Base-by-base conservation (phyloP, 2,113 vertebrate species). In the Pyxicephalus adspersus region DNA sequence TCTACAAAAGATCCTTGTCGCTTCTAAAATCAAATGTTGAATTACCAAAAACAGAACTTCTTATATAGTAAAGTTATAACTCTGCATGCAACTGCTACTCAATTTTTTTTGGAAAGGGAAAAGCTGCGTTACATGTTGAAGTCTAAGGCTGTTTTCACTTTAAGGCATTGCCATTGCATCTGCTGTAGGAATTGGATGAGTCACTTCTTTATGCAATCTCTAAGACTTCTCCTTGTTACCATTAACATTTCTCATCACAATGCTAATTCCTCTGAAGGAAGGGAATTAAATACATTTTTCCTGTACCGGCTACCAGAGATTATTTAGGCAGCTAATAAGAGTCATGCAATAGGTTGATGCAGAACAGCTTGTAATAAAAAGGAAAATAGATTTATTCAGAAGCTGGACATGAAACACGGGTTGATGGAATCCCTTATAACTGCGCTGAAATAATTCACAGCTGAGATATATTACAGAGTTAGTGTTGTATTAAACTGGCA, bases 291-390 rank as follows among this genome's bases (percentile, higher is more conserved):
- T 25, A 61, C 6, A 61, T 26, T 23, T 26, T 23, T 61, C n/a
- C 58, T 61, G 25, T 25, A 26, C 22, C 4, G 58, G 25, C 58
- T 61, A 25, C 58, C 26, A 23, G 52, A 17, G 70, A 31, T 55
- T 26, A 31, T 34, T 55, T 55, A 1, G 22, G 28, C 57, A 73
- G 22, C 11, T 73, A 25, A 5, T 28, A 73, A 52, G 31, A 29
- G 52, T 73, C 70, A 57, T 51, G 29, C n/a, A n/a, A 73, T 57
- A 20, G 11, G 26, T 8, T 73, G 70, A 73, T n/a, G 29, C 34
- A 29, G 28, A 73, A 73, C 70, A 57, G 54, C 70, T 73, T 73
- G 70, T 54, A 73, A 73, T 58, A 70, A 70, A 74, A n/a, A 29
- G 54, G 18, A 74, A 60, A 61, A 61, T 22, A 61, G 55, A 74